These are phyloP conservation scores for Stenurella melanura DNA, from an alignment of 2,888 invertebrate species.

Conservation along the genomic window DNA sequence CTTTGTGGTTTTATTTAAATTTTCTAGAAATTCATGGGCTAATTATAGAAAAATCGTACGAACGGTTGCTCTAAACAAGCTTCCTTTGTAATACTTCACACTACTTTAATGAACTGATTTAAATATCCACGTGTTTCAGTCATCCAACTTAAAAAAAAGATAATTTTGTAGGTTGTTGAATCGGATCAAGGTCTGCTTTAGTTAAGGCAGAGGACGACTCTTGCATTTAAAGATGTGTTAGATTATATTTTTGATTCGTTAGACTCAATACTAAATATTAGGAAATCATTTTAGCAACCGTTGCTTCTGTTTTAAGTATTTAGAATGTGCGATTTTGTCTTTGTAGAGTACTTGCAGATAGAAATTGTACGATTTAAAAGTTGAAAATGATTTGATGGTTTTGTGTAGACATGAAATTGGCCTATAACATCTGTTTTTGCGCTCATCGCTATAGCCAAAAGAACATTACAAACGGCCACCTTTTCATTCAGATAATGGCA, in stretches of 20 bases:
- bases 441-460: too few relatives aligned
- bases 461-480: too few relatives aligned
- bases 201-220: not conserved
- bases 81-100: not conserved
- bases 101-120: not conserved
- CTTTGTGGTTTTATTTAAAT: not conserved
- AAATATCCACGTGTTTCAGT: not conserved
- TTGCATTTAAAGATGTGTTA: not conserved
- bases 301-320: not conserved
- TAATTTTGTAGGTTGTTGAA: constrained; percentile 2
- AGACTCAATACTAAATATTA: not conserved
- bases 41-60: not conserved
- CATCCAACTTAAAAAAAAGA: not conserved
- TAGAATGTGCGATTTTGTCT: too few relatives aligned
- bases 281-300: not conserved
- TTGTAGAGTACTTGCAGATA: too few relatives aligned
- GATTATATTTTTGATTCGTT: not conserved
- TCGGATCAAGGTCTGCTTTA: not conserved
- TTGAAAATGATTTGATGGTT: too few relatives aligned
- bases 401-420: too few relatives aligned
- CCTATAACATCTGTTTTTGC: too few relatives aligned
- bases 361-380: too few relatives aligned
- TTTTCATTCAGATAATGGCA: too few relatives aligned
- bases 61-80: not conserved
- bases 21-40: not conserved